phyloP scores from a whole-genome alignment of 37 sponge, comb jelly and placozoan genomes.

The Hexactinellida sp. region DNA sequence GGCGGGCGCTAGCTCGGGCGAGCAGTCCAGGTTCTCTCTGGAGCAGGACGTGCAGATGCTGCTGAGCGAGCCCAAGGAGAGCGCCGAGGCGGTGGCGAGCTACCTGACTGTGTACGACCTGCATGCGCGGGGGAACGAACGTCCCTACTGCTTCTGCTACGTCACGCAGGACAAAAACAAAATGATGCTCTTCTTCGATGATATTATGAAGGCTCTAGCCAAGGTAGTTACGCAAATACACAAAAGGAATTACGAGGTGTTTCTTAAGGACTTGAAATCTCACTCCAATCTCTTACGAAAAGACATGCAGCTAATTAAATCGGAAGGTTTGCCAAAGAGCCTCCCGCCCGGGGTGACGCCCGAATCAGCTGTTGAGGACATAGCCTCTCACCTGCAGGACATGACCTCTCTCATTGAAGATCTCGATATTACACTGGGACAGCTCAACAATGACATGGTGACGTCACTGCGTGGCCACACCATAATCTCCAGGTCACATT shows the following conservation, averaged over 20 bases:
- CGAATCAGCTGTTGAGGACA: background rate
- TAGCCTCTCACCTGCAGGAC: background rate
- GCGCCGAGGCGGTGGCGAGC: background rate
- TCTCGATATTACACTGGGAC: background rate
- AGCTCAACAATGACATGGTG: background rate
- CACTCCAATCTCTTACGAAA: background rate
- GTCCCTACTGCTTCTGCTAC: background rate
- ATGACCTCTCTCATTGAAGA: background rate
- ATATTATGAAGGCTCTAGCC: background rate
- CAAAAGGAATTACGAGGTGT: background rate
- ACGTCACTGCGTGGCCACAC: background rate
- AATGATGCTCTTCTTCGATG: background rate
- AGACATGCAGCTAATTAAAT: background rate
- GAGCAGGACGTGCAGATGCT: background rate
- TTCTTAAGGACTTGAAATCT: background rate
- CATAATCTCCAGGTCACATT: background rate
- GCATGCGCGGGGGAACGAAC: conserved; percentile 3
- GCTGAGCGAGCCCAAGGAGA: background rate
- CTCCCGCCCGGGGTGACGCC: background rate
- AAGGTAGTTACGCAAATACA: background rate
- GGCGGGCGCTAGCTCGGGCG: background rate
- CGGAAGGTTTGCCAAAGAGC: background rate
- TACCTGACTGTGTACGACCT: background rate
- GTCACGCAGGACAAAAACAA: background rate
- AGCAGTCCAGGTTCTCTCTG: background rate